Conservation (phyloP, 2,797 vertebrate genomes). For the Sciaenops ocellatus region DNA sequence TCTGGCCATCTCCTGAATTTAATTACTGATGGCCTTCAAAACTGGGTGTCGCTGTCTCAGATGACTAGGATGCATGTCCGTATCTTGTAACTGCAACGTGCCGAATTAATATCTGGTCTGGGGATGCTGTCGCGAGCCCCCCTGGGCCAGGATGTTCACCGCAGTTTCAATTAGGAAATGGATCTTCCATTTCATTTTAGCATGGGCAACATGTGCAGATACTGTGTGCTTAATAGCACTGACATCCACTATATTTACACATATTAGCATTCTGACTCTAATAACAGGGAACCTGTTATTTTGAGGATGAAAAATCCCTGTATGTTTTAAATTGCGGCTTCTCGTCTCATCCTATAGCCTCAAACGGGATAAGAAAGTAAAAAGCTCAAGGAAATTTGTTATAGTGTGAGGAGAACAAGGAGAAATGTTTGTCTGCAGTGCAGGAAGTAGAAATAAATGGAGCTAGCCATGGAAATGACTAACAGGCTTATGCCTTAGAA, state of each 20-base stretch:
- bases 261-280: not conserved
- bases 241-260: not conserved
- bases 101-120: constrained; percentile 26
- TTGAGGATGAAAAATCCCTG: not conserved
- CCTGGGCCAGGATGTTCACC: constrained; percentile 15
- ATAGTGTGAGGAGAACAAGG: not conserved
- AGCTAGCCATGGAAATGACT: constrained; percentile 14
- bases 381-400: not conserved
- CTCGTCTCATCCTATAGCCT: not conserved
- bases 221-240: constrained; percentile 1
- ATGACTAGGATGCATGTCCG: constrained; percentile 27
- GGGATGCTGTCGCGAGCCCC: not conserved
- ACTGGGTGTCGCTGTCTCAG: constrained; percentile 23
- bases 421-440: constrained; percentile 18
- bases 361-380: not conserved
- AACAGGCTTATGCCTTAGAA: constrained; percentile 16
- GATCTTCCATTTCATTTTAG: constrained; percentile 24
- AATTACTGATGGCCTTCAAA: constrained; percentile 53
- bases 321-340: not conserved
- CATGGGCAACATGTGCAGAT: not conserved
- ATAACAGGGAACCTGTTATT: not conserved
- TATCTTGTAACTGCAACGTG: constrained; percentile 33
- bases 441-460: constrained; percentile 7
- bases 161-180: constrained; percentile 19
- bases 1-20: constrained; percentile 39